Evolutionary conservation across 2,113 vertebrate genomes (phyloP).

Genomic region (Budorcas taxicolor): DNA sequence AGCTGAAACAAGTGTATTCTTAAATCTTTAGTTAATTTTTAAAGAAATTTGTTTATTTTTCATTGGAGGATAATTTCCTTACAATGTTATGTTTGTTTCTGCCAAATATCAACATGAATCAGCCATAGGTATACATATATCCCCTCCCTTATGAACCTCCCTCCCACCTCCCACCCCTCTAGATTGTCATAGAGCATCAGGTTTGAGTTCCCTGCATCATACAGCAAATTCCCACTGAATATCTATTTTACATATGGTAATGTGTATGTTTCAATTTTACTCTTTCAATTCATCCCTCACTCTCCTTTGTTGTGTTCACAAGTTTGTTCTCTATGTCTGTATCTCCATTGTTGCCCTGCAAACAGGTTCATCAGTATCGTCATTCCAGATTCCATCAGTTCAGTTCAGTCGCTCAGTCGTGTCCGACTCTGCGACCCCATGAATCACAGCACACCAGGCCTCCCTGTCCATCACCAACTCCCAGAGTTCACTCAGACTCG

Average conservation of each 20-base stretch:
- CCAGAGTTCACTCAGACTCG: too few species aligned
- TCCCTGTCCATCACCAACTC: too few species aligned
- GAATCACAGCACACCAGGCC: too few species aligned
- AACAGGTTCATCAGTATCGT: not conserved
- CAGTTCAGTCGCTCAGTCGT: too few species aligned
- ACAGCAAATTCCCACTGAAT: not conserved
- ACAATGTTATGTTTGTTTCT: not conserved
- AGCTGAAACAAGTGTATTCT: not conserved
- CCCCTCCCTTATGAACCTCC: not conserved
- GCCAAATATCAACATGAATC: not conserved
- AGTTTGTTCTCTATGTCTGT: not conserved
- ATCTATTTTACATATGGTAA: not conserved
- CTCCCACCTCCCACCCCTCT: not conserved
- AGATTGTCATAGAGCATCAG: not conserved
- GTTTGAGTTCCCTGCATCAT: not conserved
- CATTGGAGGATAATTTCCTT: not conserved
- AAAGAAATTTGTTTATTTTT: not conserved
- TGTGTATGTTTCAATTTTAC: not conserved
- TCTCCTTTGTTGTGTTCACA: not conserved
- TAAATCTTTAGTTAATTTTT: not conserved
- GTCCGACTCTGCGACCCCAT: too few species aligned
- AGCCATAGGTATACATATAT: not conserved
- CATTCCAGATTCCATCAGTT: not conserved
- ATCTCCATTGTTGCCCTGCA: not conserved
- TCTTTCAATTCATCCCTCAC: not conserved